A percentile compares a stretch with the other conserved stretches of the same genome.
phyloP scores from a whole-genome alignment of 2,797 vertebrate species.

The Takifugu ocellatus region DNA sequence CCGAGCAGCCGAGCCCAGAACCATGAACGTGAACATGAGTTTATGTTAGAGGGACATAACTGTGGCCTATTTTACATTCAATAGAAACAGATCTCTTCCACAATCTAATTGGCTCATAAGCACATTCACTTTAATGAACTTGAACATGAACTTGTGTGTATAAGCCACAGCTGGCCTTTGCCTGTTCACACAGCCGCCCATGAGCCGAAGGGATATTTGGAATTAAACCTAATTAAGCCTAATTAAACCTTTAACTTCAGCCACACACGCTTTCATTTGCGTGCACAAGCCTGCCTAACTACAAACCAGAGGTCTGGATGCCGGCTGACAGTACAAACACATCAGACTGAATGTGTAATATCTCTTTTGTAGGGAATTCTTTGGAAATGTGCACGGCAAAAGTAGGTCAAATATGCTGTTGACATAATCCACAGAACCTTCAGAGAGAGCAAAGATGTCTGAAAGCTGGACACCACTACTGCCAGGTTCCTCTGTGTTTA shows the following conservation, averaged over 20 bases:
- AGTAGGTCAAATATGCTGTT: constrained; percentile 49
- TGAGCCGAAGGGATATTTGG: too few relatives aligned
- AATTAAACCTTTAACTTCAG: background rate
- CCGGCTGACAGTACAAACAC: background rate
- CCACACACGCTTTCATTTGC: background rate
- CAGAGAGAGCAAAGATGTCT: constrained; percentile 22
- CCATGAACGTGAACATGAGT: constrained; percentile 1
- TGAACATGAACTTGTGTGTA: too few relatives aligned
- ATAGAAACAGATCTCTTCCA: background rate
- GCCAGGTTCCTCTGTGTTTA: constrained; percentile 36
- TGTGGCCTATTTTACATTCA: constrained; percentile 32
- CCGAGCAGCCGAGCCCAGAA: background rate
- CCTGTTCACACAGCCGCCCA: too few relatives aligned
- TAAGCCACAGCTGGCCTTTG: too few relatives aligned
- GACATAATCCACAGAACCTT: constrained; percentile 42
- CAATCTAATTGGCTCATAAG: too few relatives aligned
- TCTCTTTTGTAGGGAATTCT: constrained; percentile 2
- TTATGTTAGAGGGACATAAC: constrained; percentile 6
- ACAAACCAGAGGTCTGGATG: background rate
- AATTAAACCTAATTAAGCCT: too few relatives aligned
- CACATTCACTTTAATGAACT: too few relatives aligned
- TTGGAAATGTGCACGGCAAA: constrained; percentile 22
- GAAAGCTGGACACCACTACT: constrained; percentile 33
- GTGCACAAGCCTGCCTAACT: background rate
- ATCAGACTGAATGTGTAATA: background rate